phyloP scores from a whole-genome alignment of 2,888 invertebrate species.

The Drosophila robusta region DNA sequence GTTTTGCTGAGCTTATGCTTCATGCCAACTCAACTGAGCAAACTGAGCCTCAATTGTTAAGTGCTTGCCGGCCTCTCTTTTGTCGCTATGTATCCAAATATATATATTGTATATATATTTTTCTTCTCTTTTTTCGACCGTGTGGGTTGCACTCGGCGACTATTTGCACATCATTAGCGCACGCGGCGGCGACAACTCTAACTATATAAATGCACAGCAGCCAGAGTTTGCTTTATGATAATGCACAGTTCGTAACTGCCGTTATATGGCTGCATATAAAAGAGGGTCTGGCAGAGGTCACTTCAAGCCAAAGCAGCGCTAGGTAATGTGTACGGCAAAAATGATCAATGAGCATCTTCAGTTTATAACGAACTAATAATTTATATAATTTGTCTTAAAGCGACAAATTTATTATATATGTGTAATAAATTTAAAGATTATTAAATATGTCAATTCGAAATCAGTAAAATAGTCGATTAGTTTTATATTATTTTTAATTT shows the following conservation, averaged over 20 bases:
- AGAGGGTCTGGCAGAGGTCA: neutral
- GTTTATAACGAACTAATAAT: too few species aligned
- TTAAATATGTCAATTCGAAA: too few species aligned
- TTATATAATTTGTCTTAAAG: too few species aligned
- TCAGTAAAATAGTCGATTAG: too few species aligned
- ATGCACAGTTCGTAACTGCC: conserved; percentile 12
- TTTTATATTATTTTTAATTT: too few species aligned
- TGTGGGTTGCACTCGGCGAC: conserved; percentile 29
- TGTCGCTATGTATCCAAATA: conserved; percentile 15
- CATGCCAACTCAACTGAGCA: conserved; percentile 36
- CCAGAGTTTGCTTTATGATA: conserved; percentile 27
- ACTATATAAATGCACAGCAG: conserved; percentile 42
- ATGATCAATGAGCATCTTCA: neutral
- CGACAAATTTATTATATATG: too few species aligned
- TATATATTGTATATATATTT: conserved; percentile 3
- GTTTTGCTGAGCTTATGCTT: neutral
- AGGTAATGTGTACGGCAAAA: neutral
- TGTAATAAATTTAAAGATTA: too few species aligned
- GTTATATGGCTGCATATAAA: too few species aligned
- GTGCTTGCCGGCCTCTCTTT: conserved; percentile 19
- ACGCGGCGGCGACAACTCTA: conserved; percentile 34
- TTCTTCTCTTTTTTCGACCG: conserved; percentile 22
- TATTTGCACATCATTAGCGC: conserved; percentile 74
- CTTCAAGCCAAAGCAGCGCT: too few species aligned
- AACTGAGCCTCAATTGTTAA: conserved; percentile 45